A percentile compares a stretch with the other conserved stretches of the same genome.
Conservation (phyloP, 2,113 vertebrate species). For the Anarhynchus alexandrinus region DNA sequence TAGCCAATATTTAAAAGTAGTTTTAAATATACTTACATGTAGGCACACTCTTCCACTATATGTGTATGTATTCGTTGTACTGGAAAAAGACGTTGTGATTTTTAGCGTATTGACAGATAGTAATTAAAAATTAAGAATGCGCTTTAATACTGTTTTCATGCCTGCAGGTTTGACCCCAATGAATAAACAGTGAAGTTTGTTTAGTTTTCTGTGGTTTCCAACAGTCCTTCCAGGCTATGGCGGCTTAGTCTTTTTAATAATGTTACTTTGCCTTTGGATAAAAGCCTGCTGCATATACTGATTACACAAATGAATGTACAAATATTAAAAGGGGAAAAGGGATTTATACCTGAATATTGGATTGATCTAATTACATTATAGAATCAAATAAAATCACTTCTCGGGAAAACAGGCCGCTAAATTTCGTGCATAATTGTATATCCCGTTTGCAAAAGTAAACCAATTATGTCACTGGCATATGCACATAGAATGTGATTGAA, state of each 20-base stretch:
- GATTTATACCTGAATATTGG: conserved; percentile 37
- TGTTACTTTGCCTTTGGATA: conserved; percentile 44
- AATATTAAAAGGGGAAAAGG: conserved; percentile 36
- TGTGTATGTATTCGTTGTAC: background rate
- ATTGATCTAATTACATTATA: background rate
- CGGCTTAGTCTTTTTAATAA: conserved; percentile 54
- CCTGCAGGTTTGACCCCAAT: background rate
- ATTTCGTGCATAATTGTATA: background rate
- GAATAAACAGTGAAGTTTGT: conserved; percentile 5
- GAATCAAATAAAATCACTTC: background rate
- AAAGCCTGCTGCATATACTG: background rate
- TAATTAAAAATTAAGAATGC: background rate
- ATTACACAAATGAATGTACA: background rate
- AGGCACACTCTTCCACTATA: background rate
- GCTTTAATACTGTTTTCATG: background rate
- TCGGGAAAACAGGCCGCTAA: background rate
- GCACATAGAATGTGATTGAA: background rate
- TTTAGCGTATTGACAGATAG: background rate
- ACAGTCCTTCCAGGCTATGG: background rate
- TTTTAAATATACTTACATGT: background rate
- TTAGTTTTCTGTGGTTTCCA: conserved; percentile 34
- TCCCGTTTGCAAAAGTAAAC: background rate
- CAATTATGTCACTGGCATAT: background rate
- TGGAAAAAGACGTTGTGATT: background rate
- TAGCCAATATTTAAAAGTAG: background rate